A percentile compares a stretch with the other conserved stretches of the same genome.
Conservation (phyloP, 2,797 vertebrate genomes). For the Poecilia picta region DNA sequence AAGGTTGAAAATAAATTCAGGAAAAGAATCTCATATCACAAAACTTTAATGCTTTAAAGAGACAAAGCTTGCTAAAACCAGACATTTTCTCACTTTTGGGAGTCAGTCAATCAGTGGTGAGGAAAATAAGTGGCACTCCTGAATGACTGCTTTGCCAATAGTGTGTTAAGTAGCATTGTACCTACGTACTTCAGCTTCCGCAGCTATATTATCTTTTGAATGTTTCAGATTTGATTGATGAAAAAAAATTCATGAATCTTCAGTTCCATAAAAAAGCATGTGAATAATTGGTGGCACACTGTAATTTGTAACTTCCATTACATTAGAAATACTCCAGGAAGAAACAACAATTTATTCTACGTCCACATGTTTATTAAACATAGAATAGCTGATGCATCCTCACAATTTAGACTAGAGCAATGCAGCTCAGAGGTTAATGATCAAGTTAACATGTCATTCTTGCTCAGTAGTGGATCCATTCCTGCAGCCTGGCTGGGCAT, state of each 20-base stretch:
- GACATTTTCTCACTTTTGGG: no score
- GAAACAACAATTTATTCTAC: background rate
- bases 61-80: no score
- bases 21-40: no score
- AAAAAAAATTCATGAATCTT: background rate
- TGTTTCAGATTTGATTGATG: background rate
- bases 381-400: background rate
- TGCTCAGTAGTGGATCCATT: background rate
- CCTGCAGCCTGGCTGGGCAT: background rate
- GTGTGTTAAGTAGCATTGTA: no score
- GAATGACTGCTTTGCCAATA: background rate
- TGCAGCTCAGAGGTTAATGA: background rate
- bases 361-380: background rate
- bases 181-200: no score
- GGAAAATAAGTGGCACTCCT: background rate
- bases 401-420: background rate
- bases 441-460: background rate
- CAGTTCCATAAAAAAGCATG: no score
- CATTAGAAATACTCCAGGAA: no score
- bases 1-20: no score
- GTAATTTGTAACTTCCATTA: background rate
- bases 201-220: background rate
- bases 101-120: background rate
- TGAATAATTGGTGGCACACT: background rate
- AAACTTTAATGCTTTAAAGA: no score